Percentiles rank a stretch among this genome's conserved stretches.
These are phyloP conservation scores for Polyodon spathula DNA, from an alignment of 2,113 vertebrate species.

Conservation along the genomic window DNA sequence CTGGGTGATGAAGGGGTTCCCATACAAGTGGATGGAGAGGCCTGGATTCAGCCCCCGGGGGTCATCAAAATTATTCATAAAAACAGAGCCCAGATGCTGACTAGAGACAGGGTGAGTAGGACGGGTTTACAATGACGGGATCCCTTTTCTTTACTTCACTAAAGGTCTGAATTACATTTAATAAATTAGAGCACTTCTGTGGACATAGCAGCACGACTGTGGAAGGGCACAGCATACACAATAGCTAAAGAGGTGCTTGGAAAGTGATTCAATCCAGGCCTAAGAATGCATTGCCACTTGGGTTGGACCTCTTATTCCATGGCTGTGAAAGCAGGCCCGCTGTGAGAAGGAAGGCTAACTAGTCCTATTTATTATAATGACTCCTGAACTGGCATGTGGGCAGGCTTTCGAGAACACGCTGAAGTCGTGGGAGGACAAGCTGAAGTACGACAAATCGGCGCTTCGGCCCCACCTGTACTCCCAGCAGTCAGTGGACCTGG, in stretches of 20 bases:
- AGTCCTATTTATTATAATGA: not conserved
- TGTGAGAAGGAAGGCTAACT: no score
- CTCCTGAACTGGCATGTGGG: conserved; percentile 16
- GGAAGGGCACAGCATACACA: no score
- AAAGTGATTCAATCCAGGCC: no score
- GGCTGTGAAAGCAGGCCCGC: no score
- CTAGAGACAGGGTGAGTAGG: conserved; percentile 81
- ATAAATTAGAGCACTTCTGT: no score
- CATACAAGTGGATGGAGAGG: conserved; percentile 92
- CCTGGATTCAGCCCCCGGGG: conserved; percentile 92
- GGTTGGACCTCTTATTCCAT: no score
- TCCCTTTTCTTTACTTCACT: no score
- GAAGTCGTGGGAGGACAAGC: conserved; percentile 96
- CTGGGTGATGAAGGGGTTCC: conserved; percentile 92
- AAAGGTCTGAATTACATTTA: no score
- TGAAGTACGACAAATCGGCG: conserved; percentile 84
- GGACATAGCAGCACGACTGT: no score
- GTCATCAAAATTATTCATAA: conserved; percentile 97
- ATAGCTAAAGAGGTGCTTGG: no score
- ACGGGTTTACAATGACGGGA: no score
- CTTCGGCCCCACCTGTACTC: conserved; percentile 80
- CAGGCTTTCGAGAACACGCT: conserved; percentile 94
- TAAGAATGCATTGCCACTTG: no score
- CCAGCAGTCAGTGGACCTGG: conserved; percentile 81
- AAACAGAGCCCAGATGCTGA: conserved; percentile 94